phyloP scores from a whole-genome alignment of 2,113 vertebrate genomes.

The Rhineura floridana region DNA sequence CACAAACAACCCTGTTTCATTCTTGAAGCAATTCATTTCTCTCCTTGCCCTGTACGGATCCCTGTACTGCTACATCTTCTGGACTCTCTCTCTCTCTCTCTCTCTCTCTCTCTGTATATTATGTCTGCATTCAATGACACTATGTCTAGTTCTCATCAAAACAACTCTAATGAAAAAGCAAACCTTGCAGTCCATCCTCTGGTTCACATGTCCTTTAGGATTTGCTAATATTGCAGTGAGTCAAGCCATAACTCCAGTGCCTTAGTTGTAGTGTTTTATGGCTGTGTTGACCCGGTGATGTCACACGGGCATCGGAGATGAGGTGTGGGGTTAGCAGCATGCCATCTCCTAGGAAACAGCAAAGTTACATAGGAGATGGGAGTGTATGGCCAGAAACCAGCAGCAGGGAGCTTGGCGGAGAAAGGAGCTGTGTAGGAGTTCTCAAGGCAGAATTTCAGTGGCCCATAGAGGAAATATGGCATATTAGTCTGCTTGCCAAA shows the following conservation, averaged over 20 bases:
- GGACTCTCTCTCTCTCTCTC: conserved; percentile 38
- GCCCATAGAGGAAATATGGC: background rate
- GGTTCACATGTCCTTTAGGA: conserved; percentile 63
- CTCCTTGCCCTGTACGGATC: conserved; percentile 5
- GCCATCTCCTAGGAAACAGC: conserved; percentile 60
- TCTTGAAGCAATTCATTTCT: conserved; percentile 36
- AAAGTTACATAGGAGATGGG: background rate
- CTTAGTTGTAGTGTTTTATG: conserved; percentile 56
- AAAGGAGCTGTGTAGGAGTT: background rate
- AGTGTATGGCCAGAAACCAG: conserved; percentile 26
- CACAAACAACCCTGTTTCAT: conserved; percentile 45
- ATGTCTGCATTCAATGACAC: conserved; percentile 68
- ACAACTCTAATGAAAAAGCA: conserved; percentile 62
- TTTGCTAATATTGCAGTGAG: conserved; percentile 39
- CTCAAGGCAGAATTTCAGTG: conserved; percentile 7
- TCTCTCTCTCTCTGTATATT: background rate
- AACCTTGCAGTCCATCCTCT: conserved; percentile 29
- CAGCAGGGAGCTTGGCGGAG: background rate
- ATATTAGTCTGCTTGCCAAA: conserved; percentile 10
- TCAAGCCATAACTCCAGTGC: conserved; percentile 34
- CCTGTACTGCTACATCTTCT: conserved; percentile 41
- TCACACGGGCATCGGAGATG: conserved; percentile 44
- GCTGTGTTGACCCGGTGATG: conserved; percentile 57
- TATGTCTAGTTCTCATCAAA: conserved; percentile 65
- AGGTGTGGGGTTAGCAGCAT: conserved; percentile 52